Evolutionary conservation across 2,888 invertebrate species (phyloP).

Genomic region (Noctua janthe): DNA sequence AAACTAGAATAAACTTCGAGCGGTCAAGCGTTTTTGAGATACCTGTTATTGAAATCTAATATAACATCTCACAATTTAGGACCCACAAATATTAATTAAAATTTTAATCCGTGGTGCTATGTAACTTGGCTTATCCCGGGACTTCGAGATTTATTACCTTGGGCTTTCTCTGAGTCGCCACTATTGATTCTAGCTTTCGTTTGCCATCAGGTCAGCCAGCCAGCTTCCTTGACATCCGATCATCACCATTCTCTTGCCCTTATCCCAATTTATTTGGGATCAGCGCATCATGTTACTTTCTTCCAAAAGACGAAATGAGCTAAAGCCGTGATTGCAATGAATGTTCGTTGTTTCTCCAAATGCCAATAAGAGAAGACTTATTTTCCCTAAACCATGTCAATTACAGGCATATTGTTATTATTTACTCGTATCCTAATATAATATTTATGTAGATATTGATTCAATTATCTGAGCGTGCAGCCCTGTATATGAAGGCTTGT

Average conservation of each 20-base stretch:
- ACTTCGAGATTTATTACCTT: no score
- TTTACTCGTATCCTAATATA: slow-evolving; percentile 4
- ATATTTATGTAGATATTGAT: slow-evolving; percentile 20
- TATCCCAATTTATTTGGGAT: not conserved
- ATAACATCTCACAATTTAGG: no score
- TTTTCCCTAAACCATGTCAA: not conserved
- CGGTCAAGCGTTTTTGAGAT: no score
- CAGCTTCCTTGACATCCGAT: not conserved
- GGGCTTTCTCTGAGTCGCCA: no score
- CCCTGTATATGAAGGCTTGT: slow-evolving; percentile 25
- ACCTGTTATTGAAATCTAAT: no score
- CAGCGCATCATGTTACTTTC: not conserved
- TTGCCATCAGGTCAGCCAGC: no score
- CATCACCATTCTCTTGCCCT: not conserved
- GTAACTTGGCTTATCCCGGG: no score
- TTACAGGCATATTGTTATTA: slow-evolving; percentile 5
- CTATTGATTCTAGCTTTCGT: no score
- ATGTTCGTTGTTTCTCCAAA: not conserved
- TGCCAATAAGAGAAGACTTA: not conserved
- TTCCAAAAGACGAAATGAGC: not conserved
- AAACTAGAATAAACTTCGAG: no score
- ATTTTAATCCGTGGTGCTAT: no score
- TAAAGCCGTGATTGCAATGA: not conserved
- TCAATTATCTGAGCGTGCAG: slow-evolving; percentile 21
- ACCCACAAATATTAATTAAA: no score